phyloP scores from a whole-genome alignment of 2,797 vertebrate species.

The Enteromius treurensis region DNA sequence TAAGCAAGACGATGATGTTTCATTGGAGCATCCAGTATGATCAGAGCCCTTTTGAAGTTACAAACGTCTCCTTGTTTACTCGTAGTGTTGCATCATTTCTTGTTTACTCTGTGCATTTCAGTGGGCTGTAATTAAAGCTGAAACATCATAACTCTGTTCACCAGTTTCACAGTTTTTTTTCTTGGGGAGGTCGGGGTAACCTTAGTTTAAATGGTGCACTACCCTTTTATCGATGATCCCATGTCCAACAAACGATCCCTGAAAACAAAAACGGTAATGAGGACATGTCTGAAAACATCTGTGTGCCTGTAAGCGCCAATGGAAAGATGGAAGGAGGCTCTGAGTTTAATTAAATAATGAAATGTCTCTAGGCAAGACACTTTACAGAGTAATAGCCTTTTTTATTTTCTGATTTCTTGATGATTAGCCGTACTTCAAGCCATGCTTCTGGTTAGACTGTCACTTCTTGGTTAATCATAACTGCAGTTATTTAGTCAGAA shows the following conservation, averaged over 20 bases:
- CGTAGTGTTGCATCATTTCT: constrained; percentile 22
- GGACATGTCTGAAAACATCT: constrained; percentile 44
- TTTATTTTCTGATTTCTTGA: constrained; percentile 46
- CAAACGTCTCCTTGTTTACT: constrained; percentile 35
- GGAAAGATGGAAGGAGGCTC: constrained; percentile 45
- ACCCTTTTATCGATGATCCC: background rate
- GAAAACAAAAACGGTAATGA: constrained; percentile 39
- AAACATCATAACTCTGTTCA: background rate
- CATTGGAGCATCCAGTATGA: constrained; percentile 27
- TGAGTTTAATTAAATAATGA: constrained; percentile 59
- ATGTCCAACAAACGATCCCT: constrained; percentile 38
- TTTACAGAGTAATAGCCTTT: constrained; percentile 32
- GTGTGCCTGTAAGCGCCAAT: constrained; percentile 41
- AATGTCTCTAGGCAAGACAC: constrained; percentile 52
- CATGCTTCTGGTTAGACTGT: constrained; percentile 23
- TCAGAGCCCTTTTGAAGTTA: constrained; percentile 50
- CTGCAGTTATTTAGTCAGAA: background rate
- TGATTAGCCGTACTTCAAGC: constrained; percentile 35
- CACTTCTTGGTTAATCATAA: constrained; percentile 12
- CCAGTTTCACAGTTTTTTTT: background rate
- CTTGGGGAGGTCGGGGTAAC: background rate
- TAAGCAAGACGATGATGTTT: constrained; percentile 32
- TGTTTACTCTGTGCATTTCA: constrained; percentile 31
- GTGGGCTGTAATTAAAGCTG: constrained; percentile 34
- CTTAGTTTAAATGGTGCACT: constrained; percentile 1